Percentiles rank a stretch among this genome's conserved stretches.
These are phyloP conservation scores for Coregonus suidteri DNA, from an alignment of 2,797 vertebrate genomes.

Conservation along the genomic window DNA sequence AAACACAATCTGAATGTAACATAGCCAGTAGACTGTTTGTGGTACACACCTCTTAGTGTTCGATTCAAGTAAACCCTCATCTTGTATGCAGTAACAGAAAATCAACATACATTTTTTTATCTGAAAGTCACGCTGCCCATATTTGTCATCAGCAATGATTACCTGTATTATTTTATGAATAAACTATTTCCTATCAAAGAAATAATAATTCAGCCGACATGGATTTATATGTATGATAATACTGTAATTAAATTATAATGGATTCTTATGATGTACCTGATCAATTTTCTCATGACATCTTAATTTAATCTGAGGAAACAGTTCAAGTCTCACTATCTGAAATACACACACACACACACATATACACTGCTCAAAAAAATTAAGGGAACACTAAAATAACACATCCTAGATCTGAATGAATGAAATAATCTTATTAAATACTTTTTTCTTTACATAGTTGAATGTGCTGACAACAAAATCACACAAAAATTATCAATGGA, in stretches of 20 bases:
- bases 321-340: constrained; percentile 77
- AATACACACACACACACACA: neutral
- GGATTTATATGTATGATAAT: neutral
- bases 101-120: too few species aligned
- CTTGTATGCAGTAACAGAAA: neutral
- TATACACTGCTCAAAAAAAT: too few species aligned
- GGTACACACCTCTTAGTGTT: too few species aligned
- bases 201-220: neutral
- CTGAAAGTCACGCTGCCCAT: too few species aligned
- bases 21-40: too few species aligned
- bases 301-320: constrained; percentile 75
- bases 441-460: too few species aligned
- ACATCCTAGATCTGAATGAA: too few species aligned
- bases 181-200: constrained; percentile 70
- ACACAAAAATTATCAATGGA: too few species aligned
- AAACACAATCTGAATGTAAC: neutral
- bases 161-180: constrained; percentile 80
- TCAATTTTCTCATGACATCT: constrained; percentile 67
- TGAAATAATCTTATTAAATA: too few species aligned
- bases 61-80: neutral
- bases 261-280: constrained; percentile 64
- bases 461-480: too few species aligned
- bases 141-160: constrained; percentile 14
- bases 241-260: neutral
- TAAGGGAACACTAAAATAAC: too few species aligned